Base-by-base conservation (phyloP, 30 jellyfish, hydroid and myxozoan species). In the Turritopsis dohrnii region DNA sequence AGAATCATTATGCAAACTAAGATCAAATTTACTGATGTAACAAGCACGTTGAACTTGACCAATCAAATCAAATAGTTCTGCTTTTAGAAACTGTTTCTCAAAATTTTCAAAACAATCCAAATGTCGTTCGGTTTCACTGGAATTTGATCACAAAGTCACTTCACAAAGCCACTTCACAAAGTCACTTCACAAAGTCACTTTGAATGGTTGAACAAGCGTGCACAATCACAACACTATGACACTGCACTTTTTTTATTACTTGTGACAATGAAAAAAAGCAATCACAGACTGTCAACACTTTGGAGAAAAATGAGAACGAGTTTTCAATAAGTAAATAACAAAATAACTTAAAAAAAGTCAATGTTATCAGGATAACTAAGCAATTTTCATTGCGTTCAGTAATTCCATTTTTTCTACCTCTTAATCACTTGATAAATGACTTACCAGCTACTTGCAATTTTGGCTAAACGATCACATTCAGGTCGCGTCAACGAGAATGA, bases 401-500 rank as follows among this genome's bases (percentile, higher is more conserved):
- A 27, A 27, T 27, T 69, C 31, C 7, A 22, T 69, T 69, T 18
- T 60, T 69, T 16, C 60, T 41, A 41, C 60, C 60, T 41, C 60
- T 41, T 41, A 41, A 41, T 41, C 13, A 13, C 60, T 3, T 41
- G 60, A 3, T 41, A 30, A 54, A 29, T 23, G 31, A 21, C 94
- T 54, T 86, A 93, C 98, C 96, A 81, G 13, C 29, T 80, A 19
- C 85, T 90, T 1, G 96, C 96, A 79, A 88, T 66, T 54, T 93
- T 93, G 20, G 98, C 98, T 21, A 93, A 73, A 21, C 98, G 80
- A 29, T 93, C 98, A 53, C 96, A 93, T 30, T 89, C 84, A 24
- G 93, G 76, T 66, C 96, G 73, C 29, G 90, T 88, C 29, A 88
- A 73, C 1, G 96, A 74, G 73, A 88, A 88, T 20, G 98, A 93